phyloP scores from a whole-genome alignment of 1,140 invertebrate species.

The Formica exsecta region DNA sequence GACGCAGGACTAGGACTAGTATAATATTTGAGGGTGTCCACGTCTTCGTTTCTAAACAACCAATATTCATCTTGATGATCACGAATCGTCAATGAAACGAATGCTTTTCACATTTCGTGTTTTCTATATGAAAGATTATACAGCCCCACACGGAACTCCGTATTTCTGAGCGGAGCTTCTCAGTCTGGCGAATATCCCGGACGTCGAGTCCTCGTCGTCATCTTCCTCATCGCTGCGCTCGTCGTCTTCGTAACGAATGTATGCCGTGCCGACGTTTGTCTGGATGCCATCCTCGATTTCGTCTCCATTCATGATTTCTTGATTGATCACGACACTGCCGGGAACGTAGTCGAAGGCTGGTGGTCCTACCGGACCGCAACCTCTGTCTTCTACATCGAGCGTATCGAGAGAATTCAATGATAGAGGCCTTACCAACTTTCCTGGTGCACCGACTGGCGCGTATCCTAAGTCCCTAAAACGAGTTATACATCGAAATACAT shows the following conservation, averaged over 20 bases:
- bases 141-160: neutral
- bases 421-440: neutral
- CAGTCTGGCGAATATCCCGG: conserved; percentile 48
- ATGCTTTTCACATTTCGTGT: neutral
- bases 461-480: conserved; percentile 75
- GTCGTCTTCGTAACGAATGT: conserved; percentile 6
- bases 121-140: neutral
- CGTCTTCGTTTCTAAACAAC: neutral
- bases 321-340: conserved; percentile 63
- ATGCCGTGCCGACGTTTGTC: neutral
- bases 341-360: conserved; percentile 68
- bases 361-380: conserved; percentile 71
- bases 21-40: neutral
- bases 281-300: neutral
- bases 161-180: conserved; percentile 1
- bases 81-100: neutral
- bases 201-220: neutral
- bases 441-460: conserved; percentile 45
- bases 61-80: neutral
- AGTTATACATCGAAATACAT: conserved; percentile 13
- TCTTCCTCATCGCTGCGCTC: conserved; percentile 29
- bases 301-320: neutral
- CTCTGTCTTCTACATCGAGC: conserved; percentile 7
- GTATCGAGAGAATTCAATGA: neutral
- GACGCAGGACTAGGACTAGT: conserved; percentile 35